Evolutionary conservation across 2,888 invertebrate genomes (phyloP).

Genomic region (Matsumyia berberina): DNA sequence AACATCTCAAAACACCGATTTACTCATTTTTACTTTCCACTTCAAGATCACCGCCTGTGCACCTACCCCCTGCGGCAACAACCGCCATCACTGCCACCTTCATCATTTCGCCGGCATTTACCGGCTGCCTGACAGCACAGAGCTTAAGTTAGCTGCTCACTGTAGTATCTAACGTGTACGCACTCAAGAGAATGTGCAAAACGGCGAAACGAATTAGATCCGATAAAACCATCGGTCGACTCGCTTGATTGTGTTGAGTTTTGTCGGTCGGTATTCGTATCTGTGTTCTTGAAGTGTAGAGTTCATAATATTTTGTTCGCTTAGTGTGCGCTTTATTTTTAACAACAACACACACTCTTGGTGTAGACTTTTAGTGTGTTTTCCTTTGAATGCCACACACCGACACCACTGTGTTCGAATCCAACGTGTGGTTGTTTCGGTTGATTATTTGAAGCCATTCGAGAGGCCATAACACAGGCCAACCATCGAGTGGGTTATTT

Average conservation of each 20-base stretch:
- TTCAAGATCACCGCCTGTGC: conserved; percentile 69
- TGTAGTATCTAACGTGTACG: conserved; percentile 59
- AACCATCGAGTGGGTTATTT: conserved; percentile 80
- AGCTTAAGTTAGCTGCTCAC: conserved; percentile 30
- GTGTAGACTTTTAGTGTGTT: conserved; percentile 56
- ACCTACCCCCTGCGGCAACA: conserved; percentile 13
- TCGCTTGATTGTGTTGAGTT: conserved; percentile 67
- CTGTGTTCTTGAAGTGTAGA: conserved; percentile 53
- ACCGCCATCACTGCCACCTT: conserved; percentile 27
- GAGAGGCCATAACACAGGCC: conserved; percentile 69
- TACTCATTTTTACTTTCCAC: conserved; percentile 73
- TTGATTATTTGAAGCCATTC: conserved; percentile 51
- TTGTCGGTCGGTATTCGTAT: background rate
- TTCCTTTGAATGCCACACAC: conserved; percentile 15
- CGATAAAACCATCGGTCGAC: conserved; percentile 43
- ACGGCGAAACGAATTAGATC: conserved; percentile 60
- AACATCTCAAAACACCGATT: conserved; percentile 58
- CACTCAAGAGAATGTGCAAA: conserved; percentile 58
- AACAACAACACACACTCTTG: conserved; percentile 42
- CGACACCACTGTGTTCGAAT: conserved; percentile 48
- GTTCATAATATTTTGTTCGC: conserved; percentile 19
- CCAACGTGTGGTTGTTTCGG: conserved; percentile 34
- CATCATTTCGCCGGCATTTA: conserved; percentile 57
- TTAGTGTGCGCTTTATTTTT: conserved; percentile 52
- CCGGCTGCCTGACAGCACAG: conserved; percentile 51